Percentiles rank a stretch among this genome's conserved stretches.
Conservation (phyloP, 2,888 invertebrate species). For the Agriopis aurantiaria region DNA sequence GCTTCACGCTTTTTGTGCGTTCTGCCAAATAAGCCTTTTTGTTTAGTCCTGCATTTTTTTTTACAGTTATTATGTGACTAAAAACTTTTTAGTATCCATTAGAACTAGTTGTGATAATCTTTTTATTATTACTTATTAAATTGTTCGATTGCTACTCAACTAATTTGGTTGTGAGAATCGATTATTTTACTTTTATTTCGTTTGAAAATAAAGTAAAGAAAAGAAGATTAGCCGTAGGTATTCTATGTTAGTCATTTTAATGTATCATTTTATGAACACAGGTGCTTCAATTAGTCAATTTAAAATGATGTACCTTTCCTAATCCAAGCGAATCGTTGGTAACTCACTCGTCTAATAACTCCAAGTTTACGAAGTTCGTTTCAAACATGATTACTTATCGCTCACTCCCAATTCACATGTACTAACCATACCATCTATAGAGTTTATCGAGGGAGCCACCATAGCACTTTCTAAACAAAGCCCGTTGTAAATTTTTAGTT, state of each 20-base stretch:
- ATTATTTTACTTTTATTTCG: no score
- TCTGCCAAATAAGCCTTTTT: background rate
- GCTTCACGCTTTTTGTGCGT: constrained; percentile 48
- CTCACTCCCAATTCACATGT: constrained; percentile 68
- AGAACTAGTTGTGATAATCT: no score
- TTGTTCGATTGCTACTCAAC: no score
- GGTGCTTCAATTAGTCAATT: constrained; percentile 28
- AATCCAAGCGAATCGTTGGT: constrained; percentile 27
- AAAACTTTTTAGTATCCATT: no score
- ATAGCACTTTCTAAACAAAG: background rate
- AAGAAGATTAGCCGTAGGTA: no score
- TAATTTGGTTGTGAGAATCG: no score
- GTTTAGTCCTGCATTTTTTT: background rate
- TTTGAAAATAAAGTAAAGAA: no score
- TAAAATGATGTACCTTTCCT: constrained; percentile 26
- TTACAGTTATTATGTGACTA: no score
- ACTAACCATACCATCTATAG: background rate
- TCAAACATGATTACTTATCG: constrained; percentile 49
- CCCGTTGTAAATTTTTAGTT: background rate
- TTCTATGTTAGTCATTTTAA: background rate
- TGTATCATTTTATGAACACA: background rate
- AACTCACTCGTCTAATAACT: constrained; percentile 43
- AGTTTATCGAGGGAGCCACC: background rate
- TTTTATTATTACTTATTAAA: no score
- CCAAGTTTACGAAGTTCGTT: constrained; percentile 42